Evolutionary conservation across 2,888 invertebrate species (phyloP), one percentile per base, ranked within the genome.

Genomic region (Hofmannophila pseudospretella): DNA sequence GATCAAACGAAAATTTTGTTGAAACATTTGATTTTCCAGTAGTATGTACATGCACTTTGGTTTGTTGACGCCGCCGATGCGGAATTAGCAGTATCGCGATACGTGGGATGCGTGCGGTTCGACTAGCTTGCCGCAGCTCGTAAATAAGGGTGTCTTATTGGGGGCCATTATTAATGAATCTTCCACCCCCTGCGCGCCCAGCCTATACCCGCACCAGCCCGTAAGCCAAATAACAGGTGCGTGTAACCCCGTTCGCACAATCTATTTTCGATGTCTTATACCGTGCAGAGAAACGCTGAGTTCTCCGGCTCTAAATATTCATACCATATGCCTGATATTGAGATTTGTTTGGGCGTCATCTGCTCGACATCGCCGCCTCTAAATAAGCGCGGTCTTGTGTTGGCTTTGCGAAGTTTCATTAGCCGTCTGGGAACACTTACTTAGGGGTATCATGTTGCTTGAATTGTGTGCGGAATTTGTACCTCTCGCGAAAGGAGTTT

Each of bases 161-260:
- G 72, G 69, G 75, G 68, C 77, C 82, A 84, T 84, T 84, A 85
- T 85, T 85, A 86, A 85, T 85, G 86, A 85, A 84, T 78, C 76
- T 65, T 64, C 73, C 67, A 64, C 71, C 67, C 66, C 69, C 64
- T 55, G 54, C 66, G 62, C 71, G 56, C 61, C 57, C 49, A 42
- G 50, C 42, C 67, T 67, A 42, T 54, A 60, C 58, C 70, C 73
- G 67, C 70, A 64, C 67, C 67, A 66, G 64, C 73, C 69, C 62
- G 67, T 72, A 80, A 82, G 79, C 79, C 70, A 79, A 84, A 82
- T 81, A 84, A 85, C 86, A 86, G 86, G 86, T 86, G 86, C 78
- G 85, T 76, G 79, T 86, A 86, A 84, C 86, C 86, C 84, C 82
- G 74, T 86, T 86, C 81, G 84, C 81, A 84, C 77, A 84, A 84